Conservation (phyloP, 2,888 invertebrate genomes). For the Capitulum mitella region DNA sequence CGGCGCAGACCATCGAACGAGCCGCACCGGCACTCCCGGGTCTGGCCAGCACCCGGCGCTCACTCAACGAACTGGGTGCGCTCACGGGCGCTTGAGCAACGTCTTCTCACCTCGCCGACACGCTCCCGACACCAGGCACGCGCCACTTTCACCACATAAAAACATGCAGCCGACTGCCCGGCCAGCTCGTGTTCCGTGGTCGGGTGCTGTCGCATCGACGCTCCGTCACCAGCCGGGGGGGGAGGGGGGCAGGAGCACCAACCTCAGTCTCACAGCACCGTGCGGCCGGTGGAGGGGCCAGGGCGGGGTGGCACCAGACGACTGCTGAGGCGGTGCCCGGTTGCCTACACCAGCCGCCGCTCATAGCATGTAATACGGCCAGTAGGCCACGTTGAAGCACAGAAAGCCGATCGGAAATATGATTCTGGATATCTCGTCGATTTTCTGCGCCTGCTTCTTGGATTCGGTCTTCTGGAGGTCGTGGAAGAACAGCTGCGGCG, state of each 20-base stretch:
- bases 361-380: slow-evolving; percentile 44
- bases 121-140: not conserved
- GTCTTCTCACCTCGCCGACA: not conserved
- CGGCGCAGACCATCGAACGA: no score
- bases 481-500: not conserved
- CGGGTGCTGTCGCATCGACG: no score
- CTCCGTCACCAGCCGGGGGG: no score
- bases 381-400: slow-evolving; percentile 47
- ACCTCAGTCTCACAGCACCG: no score
- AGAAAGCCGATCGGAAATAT: slow-evolving; percentile 46
- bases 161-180: not conserved
- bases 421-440: slow-evolving; percentile 46
- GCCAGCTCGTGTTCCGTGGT: not conserved
- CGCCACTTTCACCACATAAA: not conserved
- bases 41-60: no score
- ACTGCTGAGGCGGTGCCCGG: no score
- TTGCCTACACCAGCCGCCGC: no score
- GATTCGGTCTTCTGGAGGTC: not conserved
- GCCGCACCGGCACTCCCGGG: no score
- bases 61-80: no score
- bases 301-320: no score
- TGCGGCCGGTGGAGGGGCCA: no score
- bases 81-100: not conserved
- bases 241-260: no score
- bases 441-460: slow-evolving; percentile 36